Percentiles rank a stretch among this genome's conserved stretches.
Evolutionary conservation across 1,140 invertebrate species (phyloP).

Genomic region (Temnothorax nylanderi): DNA sequence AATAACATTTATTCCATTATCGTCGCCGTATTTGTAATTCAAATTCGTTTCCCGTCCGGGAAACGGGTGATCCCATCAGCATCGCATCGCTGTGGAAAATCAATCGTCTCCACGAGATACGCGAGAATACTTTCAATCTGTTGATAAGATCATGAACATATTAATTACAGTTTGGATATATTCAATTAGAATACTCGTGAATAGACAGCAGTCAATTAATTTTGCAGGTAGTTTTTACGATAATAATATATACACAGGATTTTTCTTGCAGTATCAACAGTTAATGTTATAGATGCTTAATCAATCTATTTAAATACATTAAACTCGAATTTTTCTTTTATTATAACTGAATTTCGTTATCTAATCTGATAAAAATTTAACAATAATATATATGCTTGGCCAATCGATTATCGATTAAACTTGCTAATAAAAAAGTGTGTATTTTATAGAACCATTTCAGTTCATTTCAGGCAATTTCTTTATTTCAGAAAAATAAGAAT

Average conservation of each 20-base stretch:
- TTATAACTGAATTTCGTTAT: background rate
- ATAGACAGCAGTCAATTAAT: background rate
- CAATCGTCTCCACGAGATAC: conserved; percentile 42
- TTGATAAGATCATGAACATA: conserved; percentile 28
- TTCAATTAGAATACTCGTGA: background rate
- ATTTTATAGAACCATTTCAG: background rate
- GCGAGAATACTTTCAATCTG: conserved; percentile 28
- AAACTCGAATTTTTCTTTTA: background rate
- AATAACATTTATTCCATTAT: conserved; percentile 80
- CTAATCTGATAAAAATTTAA: background rate
- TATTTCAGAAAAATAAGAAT: background rate
- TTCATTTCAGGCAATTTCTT: background rate
- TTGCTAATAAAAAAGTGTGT: background rate
- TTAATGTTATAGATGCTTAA: background rate
- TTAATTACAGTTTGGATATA: background rate
- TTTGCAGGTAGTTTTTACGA: background rate
- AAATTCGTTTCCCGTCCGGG: conserved; percentile 67
- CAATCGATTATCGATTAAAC: background rate
- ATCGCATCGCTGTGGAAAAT: conserved; percentile 70
- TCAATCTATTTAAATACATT: background rate
- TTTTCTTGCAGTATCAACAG: background rate
- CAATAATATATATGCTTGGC: background rate
- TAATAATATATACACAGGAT: background rate
- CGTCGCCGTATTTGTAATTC: conserved; percentile 76
- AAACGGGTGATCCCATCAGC: conserved; percentile 72